Conservation (phyloP, 2,113 vertebrate species). For the Sylvietta virens region DNA sequence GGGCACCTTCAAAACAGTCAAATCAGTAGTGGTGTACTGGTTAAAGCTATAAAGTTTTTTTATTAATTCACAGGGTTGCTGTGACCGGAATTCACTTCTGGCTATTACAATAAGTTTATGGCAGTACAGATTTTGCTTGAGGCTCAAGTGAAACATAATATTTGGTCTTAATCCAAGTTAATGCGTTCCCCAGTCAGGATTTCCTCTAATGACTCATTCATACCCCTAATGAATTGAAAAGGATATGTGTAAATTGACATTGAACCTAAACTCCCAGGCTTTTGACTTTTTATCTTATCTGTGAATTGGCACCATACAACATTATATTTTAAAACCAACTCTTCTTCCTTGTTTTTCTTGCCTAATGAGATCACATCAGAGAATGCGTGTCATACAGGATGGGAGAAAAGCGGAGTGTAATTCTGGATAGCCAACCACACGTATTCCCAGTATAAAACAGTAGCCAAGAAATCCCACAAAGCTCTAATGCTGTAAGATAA, state of each 20-base stretch:
- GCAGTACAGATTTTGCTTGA: neutral
- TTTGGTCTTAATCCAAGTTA: conserved; percentile 38
- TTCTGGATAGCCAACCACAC: neutral
- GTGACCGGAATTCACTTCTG: neutral
- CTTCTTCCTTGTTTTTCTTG: neutral
- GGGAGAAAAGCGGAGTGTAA: neutral
- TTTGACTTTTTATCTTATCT: neutral
- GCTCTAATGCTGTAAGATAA: neutral
- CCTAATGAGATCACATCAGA: neutral
- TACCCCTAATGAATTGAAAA: conserved; percentile 29
- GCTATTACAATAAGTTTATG: neutral
- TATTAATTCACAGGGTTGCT: neutral
- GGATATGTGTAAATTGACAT: neutral
- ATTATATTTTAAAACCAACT: neutral
- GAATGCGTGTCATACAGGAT: neutral
- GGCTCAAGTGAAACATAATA: neutral
- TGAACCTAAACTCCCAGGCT: neutral
- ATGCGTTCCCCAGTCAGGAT: conserved; percentile 33
- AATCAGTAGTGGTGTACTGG: neutral
- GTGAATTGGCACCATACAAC: neutral
- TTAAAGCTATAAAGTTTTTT: neutral
- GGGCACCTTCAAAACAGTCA: neutral
- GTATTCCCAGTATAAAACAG: neutral
- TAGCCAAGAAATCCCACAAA: neutral
- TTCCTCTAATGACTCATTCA: conserved; percentile 46